A percentile compares a stretch with the other conserved stretches of the same genome.
These are phyloP conservation scores for Trachemys scripta DNA, from an alignment of 2,113 vertebrate genomes.

Conservation along the genomic window DNA sequence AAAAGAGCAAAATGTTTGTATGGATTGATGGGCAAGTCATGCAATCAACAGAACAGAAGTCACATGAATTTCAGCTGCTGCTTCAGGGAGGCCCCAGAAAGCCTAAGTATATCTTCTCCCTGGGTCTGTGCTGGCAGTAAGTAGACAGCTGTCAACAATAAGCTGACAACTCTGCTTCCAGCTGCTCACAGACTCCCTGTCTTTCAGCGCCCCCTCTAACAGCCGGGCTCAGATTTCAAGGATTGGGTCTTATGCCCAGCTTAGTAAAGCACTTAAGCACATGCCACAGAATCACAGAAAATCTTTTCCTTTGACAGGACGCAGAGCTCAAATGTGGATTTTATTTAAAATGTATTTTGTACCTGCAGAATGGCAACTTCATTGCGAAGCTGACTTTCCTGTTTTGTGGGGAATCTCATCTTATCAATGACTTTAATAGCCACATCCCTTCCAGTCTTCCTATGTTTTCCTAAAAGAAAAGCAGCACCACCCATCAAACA, in stretches of 20 bases:
- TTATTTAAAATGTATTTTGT: slow-evolving; percentile 35
- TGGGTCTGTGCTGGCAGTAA: accelerated
- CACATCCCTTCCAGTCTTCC: slow-evolving; percentile 97
- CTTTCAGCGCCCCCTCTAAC: neutral
- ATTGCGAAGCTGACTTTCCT: slow-evolving; percentile 98
- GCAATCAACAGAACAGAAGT: neutral
- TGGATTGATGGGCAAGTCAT: neutral
- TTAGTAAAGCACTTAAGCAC: neutral
- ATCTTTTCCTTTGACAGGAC: neutral
- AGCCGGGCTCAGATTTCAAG: neutral
- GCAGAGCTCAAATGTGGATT: neutral
- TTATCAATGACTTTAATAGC: slow-evolving; percentile 99
- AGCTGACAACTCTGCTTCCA: neutral
- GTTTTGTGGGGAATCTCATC: slow-evolving; percentile 98
- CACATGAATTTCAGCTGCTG: neutral
- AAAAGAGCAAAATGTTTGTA: neutral
- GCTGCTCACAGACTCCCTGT: neutral
- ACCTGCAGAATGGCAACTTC: slow-evolving; percentile 99
- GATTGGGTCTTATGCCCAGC: neutral
- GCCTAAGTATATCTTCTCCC: neutral
- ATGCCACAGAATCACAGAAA: neutral
- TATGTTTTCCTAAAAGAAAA: slow-evolving; percentile 90
- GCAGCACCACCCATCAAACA: neutral
- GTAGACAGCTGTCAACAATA: neutral
- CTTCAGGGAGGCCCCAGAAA: neutral